Base-by-base conservation (phyloP, 1,140 invertebrate genomes). In the Calliopsis andreniformis region DNA sequence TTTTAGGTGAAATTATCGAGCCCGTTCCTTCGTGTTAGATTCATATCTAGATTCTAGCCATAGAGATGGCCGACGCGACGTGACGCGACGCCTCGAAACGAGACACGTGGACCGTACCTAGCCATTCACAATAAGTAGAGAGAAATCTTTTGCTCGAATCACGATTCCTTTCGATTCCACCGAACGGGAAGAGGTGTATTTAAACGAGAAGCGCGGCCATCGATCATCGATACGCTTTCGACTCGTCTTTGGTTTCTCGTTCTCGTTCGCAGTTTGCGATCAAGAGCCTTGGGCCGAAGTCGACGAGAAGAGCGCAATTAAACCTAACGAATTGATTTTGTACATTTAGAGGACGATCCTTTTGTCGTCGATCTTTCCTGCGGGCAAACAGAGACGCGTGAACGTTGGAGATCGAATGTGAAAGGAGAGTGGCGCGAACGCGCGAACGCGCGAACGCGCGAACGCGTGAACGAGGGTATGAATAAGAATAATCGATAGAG, bases 1-100 rank as follows among this genome's bases (percentile, higher is more conserved):
- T 58, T 78, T 63, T 86, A 87, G 80, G 20, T 75, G 47, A 53
- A 75, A 58, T 86, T 79, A 75, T 86, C 76, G 71, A 86, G 71
- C 66, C 71, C 73, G 81, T 86, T 86, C 79, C 76, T 84, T 82
- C 81, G 78, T 80, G 77, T 20, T 64, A 70, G 70, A 71, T 58
- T n/a, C n/a, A n/a, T n/a, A n/a, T n/a, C n/a, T n/a, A n/a, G n/a
- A 72, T 30, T 61, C 68, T 86, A 87, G 76, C 63, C 14, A 42
- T 70, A 72, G 45, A 76, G 39, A 68, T 69, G 76, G 45, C 70
- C 20, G 20, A 25, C 45, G 47, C 68, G 43, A 59, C 49, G 55
- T 39, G 55, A 51, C 16, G 30, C 64, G 45, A 25, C 45, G 47
- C 68, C 51, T 64, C 56, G 45, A 53, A 49, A 59, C 49, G 55